Evolutionary conservation across 1,140 invertebrate species (phyloP), one percentile per base, ranked within the genome.

Genomic region (Zaprionus tsacasi): DNA sequence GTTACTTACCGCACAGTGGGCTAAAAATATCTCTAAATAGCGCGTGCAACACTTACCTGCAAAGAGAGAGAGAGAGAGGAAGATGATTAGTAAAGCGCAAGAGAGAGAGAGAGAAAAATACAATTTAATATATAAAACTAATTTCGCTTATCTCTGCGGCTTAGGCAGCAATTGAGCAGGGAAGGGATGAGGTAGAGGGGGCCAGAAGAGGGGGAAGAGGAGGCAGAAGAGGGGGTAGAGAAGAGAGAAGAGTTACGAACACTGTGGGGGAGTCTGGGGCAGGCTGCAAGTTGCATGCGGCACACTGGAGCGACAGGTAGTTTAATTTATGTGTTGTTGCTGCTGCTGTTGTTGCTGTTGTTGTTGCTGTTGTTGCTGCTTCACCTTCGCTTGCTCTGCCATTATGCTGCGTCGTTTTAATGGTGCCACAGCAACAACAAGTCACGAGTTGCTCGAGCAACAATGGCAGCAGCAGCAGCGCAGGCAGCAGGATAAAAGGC

Each of bases 351-450:
- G n/a, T n/a, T n/a, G n/a, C n/a, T n/a, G n/a, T n/a, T n/a, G n/a
- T n/a, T n/a, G n/a, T n/a, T n/a, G n/a, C n/a, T n/a, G n/a, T 8
- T 67, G 43, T 57, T 75, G 82, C 13, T 45, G 40, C 40, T 45
- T 56, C 73, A 65, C 36, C 71, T 77, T 76, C 40, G n/a, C 7
- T 78, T 85, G 78, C 17, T 50, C 80, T 86, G 85, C 81, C 85
- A 89, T 89, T 89, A 89, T 89, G 85, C 85, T 89, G 85, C 86
- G 85, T 89, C 85, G 78, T 89, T 89, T 89, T 89, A 89, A 89
- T 89, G 85, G 85, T 60, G 25, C 67, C 36, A 25, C 70, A 76
- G 54, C 74, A 83, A 70, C 67, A 74, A 65, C 55, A 74, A 87
- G 83, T 88, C 83, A 88, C 85, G 83, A 88, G 80, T 71, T 74